Evolutionary conservation across 2,797 vertebrate genomes (phyloP).

Genomic region (Spondyliosoma cantharus): DNA sequence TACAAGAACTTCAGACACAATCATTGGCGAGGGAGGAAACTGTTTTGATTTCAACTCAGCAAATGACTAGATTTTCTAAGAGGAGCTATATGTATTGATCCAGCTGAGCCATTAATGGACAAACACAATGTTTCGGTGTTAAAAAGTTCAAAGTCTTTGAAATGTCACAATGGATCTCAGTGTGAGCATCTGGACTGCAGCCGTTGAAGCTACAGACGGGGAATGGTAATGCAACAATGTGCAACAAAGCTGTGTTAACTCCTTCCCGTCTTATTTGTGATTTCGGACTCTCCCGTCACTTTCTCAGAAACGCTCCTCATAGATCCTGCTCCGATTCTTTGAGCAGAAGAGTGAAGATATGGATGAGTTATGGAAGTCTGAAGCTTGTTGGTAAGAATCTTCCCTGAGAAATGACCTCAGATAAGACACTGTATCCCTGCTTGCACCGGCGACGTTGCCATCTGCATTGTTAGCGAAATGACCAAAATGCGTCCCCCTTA

Average conservation of each 20-base stretch:
- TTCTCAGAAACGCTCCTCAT: background rate
- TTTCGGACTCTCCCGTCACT: background rate
- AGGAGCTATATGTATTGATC: slow-evolving; percentile 32
- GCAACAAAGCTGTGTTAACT: background rate
- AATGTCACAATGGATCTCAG: background rate
- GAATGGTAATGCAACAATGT: background rate
- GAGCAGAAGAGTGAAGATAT: background rate
- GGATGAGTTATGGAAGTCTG: no score
- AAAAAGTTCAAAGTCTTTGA: slow-evolving; percentile 39
- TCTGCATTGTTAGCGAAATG: no score
- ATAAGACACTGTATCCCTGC: background rate
- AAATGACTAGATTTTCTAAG: slow-evolving; percentile 31
- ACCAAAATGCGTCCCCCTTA: no score
- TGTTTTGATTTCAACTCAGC: slow-evolving; percentile 43
- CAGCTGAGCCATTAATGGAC: slow-evolving; percentile 28
- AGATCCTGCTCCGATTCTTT: background rate
- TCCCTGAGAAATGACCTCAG: slow-evolving; percentile 10
- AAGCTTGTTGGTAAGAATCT: background rate
- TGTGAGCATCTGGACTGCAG: background rate
- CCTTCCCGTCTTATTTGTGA: background rate
- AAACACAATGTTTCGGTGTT: slow-evolving; percentile 17
- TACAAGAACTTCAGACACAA: slow-evolving; percentile 39
- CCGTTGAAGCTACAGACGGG: slow-evolving; percentile 13
- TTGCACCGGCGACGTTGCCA: background rate
- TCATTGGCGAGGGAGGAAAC: slow-evolving; percentile 18